These are phyloP conservation scores for Eretmocerus hayati DNA, from an alignment of 2,888 invertebrate species.

Conservation along the genomic window DNA sequence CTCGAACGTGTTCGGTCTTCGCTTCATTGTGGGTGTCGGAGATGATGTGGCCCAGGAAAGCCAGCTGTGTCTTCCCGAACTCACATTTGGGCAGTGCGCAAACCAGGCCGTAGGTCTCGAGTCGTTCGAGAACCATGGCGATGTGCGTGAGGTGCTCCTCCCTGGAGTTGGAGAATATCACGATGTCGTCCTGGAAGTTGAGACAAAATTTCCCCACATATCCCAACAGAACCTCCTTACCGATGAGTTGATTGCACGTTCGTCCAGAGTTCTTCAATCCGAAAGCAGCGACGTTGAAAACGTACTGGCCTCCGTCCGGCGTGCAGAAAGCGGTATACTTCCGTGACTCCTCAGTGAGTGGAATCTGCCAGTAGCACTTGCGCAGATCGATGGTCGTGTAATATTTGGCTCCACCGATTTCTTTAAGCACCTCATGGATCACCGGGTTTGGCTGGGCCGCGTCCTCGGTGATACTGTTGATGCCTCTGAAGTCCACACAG, in stretches of 20 bases:
- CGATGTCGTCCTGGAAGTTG: background rate
- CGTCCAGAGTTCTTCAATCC: background rate
- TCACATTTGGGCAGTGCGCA: slow-evolving; percentile 3
- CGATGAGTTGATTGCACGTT: background rate
- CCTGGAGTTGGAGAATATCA: background rate
- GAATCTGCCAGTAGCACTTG: background rate
- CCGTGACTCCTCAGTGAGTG: background rate
- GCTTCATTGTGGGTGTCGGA: slow-evolving; percentile 1
- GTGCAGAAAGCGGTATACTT: background rate
- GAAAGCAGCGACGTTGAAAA: background rate
- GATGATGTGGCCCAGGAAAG: slow-evolving; percentile 8
- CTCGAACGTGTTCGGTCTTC: slow-evolving; percentile 1
- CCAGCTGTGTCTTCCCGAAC: slow-evolving; percentile 1
- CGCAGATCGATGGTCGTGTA: slow-evolving; percentile 30
- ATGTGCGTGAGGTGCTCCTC: slow-evolving; percentile 4
- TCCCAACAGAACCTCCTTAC: background rate
- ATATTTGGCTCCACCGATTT: slow-evolving; percentile 26
- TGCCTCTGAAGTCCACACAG: slow-evolving; percentile 25
- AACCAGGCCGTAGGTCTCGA: slow-evolving; percentile 1
- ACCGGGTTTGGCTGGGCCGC: slow-evolving; percentile 24
- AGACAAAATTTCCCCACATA: background rate
- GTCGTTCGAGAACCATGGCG: slow-evolving; percentile 1
- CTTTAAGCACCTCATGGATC: slow-evolving; percentile 25
- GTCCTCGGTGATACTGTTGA: slow-evolving; percentile 25
- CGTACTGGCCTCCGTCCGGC: background rate